Conservation (phyloP, 2,888 invertebrate genomes). For the Lissocephala sabroskyi region DNA sequence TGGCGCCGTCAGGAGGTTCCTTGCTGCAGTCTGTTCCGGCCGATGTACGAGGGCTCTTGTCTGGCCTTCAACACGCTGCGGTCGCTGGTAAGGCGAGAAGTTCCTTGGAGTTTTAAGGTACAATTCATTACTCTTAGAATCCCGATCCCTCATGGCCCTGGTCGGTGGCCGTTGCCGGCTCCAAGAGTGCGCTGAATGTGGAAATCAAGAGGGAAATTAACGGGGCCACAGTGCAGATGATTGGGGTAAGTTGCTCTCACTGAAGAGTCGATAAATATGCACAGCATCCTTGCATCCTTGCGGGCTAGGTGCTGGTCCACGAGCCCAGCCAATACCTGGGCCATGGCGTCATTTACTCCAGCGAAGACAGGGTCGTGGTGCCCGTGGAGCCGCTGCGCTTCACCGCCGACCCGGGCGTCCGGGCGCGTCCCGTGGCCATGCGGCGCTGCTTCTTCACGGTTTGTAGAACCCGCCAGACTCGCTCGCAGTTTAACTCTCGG, state of each 20-base stretch:
- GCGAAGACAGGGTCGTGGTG: slow-evolving; percentile 43
- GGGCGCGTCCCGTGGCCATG: slow-evolving; percentile 30
- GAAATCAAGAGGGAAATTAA: slow-evolving; percentile 28
- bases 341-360: slow-evolving; percentile 33
- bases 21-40: slow-evolving; percentile 46
- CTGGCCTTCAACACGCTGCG: slow-evolving; percentile 41
- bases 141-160: slow-evolving; percentile 50
- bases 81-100: not conserved
- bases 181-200: slow-evolving; percentile 36
- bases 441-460: slow-evolving; percentile 49
- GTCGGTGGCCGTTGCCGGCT: slow-evolving; percentile 43
- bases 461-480: too few species aligned
- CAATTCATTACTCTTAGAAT: not conserved
- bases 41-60: slow-evolving; percentile 22
- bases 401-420: slow-evolving; percentile 41
- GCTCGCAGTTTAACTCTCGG: too few species aligned
- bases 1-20: slow-evolving; percentile 42
- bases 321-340: slow-evolving; percentile 43
- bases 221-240: slow-evolving; percentile 6
- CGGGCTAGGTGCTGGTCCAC: slow-evolving; percentile 52
- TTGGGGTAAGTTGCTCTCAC: slow-evolving; percentile 33
- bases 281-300: not conserved
- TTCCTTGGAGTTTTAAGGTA: not conserved
- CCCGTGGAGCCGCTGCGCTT: slow-evolving; percentile 47
- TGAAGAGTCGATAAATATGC: not conserved